Evolutionary conservation across 2,888 invertebrate species (phyloP), one percentile per base, ranked within the genome.

Genomic region (Autographa gamma): DNA sequence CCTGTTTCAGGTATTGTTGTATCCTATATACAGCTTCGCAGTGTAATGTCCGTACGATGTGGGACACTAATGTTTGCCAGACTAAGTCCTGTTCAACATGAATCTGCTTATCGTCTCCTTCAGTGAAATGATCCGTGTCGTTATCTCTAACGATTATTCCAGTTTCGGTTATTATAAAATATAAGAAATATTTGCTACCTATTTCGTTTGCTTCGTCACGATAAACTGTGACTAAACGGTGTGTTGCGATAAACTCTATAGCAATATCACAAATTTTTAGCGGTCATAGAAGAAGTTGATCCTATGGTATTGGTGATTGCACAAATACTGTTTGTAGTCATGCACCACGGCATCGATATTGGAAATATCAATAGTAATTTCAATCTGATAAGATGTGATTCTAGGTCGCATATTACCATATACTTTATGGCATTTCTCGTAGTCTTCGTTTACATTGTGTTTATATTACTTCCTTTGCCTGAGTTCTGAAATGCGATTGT

Each of bases 121-220:
- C 43, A 43, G 43, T 43, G 16, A 43, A 43, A 16, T 3, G 6
- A 34, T 34, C 34, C 34, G 0, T 6, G 6, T 34, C 6, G 34
- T 2, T 34, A 34, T 34, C 34, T 34, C 34, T 34, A 5, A 34
- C 34, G 8, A 34, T 0, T 8, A 34, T 8, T 8, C 43, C 16
- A 16, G 43, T 16, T 41, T 41, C 13, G 13, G 41, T 41, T 9
- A 7, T 11, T 38, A 9, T 25, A 34, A 34, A 43, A 43, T 43
- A 43, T 6, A 48, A 48, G 8, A n/a, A 48, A 48, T 48, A 48
- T n/a, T n/a, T n/a, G 6, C 48, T 48, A n/a, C 38, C 43, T 16
- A n/a, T 48, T 48, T 48, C 48, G n/a, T 48, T 48, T 48, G n/a
- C n/a, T 48, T 48, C 48, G 48, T n/a, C 48, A 48, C 48, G 48